Evolutionary conservation across 2,113 vertebrate species (phyloP).

Genomic region (Vulpes vulpes): DNA sequence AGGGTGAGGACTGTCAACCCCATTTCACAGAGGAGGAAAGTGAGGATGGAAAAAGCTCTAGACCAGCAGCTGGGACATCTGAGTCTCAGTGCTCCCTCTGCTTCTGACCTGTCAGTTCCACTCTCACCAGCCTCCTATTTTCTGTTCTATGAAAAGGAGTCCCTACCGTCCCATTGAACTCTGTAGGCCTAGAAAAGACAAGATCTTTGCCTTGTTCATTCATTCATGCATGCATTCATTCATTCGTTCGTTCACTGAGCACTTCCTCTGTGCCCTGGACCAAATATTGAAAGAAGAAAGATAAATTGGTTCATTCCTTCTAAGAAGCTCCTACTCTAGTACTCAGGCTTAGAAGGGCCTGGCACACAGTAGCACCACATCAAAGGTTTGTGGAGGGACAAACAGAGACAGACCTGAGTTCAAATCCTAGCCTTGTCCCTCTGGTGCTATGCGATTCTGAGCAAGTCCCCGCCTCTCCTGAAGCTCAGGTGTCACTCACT

Average conservation of each 20-base stretch:
- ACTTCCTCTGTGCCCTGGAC: background rate
- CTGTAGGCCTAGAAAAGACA: background rate
- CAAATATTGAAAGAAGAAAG: background rate
- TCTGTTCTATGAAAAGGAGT: background rate
- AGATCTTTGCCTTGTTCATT: background rate
- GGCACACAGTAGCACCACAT: background rate
- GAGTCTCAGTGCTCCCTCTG: background rate
- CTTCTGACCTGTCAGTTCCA: background rate
- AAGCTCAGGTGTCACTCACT: background rate
- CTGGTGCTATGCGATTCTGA: background rate
- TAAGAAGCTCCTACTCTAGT: background rate
- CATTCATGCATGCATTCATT: background rate
- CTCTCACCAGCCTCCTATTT: background rate
- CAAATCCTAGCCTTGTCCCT: background rate
- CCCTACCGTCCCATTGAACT: background rate
- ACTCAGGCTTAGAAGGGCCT: background rate
- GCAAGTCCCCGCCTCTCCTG: background rate
- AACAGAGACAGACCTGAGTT: background rate
- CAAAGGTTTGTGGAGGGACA: background rate
- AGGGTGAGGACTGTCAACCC: background rate
- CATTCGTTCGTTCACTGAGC: background rate
- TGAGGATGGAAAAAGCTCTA: background rate
- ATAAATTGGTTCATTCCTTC: background rate
- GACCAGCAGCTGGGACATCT: background rate
- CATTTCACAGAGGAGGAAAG: constrained; percentile 24